These are phyloP conservation scores for Manduca sexta DNA, from an alignment of 1,140 invertebrate species.

Conservation along the genomic window DNA sequence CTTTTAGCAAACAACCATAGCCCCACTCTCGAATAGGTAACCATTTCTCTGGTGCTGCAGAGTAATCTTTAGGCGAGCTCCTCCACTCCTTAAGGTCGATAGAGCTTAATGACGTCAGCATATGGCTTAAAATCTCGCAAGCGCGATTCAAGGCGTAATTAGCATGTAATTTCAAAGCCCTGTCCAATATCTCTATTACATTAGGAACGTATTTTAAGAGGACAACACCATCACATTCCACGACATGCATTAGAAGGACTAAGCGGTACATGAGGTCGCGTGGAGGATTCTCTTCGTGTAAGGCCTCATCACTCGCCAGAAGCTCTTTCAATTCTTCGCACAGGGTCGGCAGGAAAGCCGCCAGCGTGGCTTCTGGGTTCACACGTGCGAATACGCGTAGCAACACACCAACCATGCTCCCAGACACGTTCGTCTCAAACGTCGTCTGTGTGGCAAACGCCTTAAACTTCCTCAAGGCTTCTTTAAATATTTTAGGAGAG, in stretches of 20 bases:
- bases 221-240: slow-evolving; percentile 76
- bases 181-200: slow-evolving; percentile 76
- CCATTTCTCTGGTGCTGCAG: slow-evolving; percentile 79
- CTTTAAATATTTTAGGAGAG: slow-evolving; percentile 74
- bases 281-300: slow-evolving; percentile 83
- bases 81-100: slow-evolving; percentile 78
- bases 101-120: slow-evolving; percentile 44
- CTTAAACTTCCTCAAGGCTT: slow-evolving; percentile 83
- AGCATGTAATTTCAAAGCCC: slow-evolving; percentile 77
- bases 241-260: slow-evolving; percentile 82
- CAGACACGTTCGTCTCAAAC: slow-evolving; percentile 88
- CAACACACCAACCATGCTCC: slow-evolving; percentile 82
- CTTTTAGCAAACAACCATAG: slow-evolving; percentile 76
- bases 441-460: slow-evolving; percentile 82
- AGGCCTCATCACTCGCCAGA: slow-evolving; percentile 73
- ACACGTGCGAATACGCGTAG: slow-evolving; percentile 82
- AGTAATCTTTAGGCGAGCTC: slow-evolving; percentile 76
- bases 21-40: slow-evolving; percentile 91
- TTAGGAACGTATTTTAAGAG: slow-evolving; percentile 77
- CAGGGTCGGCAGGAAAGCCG: slow-evolving; percentile 82
- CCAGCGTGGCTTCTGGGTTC: slow-evolving; percentile 79
- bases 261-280: slow-evolving; percentile 87
- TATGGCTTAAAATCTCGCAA: slow-evolving; percentile 58
- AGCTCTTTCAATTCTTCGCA: slow-evolving; percentile 68
- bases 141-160: slow-evolving; percentile 76